Evolutionary conservation across 2,797 vertebrate genomes (phyloP).

Genomic region (Chanos chanos): DNA sequence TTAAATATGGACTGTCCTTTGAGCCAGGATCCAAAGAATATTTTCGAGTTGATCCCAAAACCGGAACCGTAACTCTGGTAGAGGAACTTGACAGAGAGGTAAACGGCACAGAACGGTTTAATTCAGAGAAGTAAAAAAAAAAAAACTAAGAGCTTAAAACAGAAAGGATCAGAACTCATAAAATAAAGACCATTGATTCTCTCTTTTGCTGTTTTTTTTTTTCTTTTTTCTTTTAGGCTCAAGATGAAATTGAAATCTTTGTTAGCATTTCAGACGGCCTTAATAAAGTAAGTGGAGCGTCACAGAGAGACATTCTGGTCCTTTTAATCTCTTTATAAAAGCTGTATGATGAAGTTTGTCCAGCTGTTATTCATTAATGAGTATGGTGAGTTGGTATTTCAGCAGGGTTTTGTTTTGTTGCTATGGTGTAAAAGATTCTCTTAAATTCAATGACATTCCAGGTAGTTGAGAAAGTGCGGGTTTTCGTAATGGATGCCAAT

Average conservation of each 20-base stretch:
- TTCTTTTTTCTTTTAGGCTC: slow-evolving; percentile 67
- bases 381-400: neutral
- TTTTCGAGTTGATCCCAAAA: slow-evolving; percentile 79
- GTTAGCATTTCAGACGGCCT: slow-evolving; percentile 91
- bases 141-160: too few species aligned
- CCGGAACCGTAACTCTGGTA: slow-evolving; percentile 85
- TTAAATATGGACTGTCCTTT: slow-evolving; percentile 85
- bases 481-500: slow-evolving; percentile 92
- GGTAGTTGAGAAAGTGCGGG: slow-evolving; percentile 90
- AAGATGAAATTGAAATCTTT: slow-evolving; percentile 86
- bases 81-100: slow-evolving; percentile 95
- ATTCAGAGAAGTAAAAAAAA: slow-evolving; percentile 6
- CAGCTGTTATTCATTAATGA: neutral
- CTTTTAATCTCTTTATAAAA: too few species aligned
- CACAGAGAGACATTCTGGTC: too few species aligned
- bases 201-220: neutral
- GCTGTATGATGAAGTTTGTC: neutral
- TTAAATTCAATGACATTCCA: slow-evolving; percentile 42
- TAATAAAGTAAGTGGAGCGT: slow-evolving; percentile 80
- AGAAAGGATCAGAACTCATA: too few species aligned
- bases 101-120: slow-evolving; percentile 20
- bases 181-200: too few species aligned
- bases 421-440: neutral
- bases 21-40: slow-evolving; percentile 81
- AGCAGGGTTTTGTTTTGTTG: neutral